Conservation (phyloP, 1,140 invertebrate species). For the Pseudomyrmex cubaensis region DNA sequence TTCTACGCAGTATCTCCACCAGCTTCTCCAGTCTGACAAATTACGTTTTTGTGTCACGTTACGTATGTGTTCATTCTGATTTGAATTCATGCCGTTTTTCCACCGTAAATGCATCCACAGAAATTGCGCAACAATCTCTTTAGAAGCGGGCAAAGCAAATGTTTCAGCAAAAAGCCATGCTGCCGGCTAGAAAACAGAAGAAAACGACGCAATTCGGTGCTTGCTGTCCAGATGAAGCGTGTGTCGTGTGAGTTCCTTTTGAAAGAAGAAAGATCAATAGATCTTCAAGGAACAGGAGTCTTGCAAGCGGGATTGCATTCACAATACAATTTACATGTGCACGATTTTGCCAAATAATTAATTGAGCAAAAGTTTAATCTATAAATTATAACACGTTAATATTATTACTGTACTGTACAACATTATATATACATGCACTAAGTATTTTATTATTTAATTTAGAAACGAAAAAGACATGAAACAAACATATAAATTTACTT, state of each 20-base stretch:
- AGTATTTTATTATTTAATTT: background rate
- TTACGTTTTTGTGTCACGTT: constrained; percentile 80
- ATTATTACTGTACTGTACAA: background rate
- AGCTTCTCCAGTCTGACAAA: constrained; percentile 84
- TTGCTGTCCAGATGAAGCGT: constrained; percentile 30
- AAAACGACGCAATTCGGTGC: constrained; percentile 56
- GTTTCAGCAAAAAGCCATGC: constrained; percentile 76
- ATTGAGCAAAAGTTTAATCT: background rate
- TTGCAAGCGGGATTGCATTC: constrained; percentile 15
- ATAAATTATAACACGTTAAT: background rate
- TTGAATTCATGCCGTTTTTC: constrained; percentile 33
- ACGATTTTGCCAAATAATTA: constrained; percentile 3
- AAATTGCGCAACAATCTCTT: constrained; percentile 73
- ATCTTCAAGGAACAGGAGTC: constrained; percentile 5
- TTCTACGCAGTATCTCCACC: constrained; percentile 80
- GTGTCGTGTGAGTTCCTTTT: background rate
- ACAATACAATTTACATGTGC: background rate
- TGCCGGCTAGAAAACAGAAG: constrained; percentile 74
- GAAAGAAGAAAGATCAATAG: background rate
- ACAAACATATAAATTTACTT: background rate
- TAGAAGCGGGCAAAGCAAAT: constrained; percentile 77
- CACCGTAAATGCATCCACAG: constrained; percentile 72
- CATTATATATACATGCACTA: background rate
- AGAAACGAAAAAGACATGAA: background rate
- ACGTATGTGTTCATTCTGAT: constrained; percentile 38